phyloP scores from a whole-genome alignment of 2,888 invertebrate species.

The Junonia oenone region DNA sequence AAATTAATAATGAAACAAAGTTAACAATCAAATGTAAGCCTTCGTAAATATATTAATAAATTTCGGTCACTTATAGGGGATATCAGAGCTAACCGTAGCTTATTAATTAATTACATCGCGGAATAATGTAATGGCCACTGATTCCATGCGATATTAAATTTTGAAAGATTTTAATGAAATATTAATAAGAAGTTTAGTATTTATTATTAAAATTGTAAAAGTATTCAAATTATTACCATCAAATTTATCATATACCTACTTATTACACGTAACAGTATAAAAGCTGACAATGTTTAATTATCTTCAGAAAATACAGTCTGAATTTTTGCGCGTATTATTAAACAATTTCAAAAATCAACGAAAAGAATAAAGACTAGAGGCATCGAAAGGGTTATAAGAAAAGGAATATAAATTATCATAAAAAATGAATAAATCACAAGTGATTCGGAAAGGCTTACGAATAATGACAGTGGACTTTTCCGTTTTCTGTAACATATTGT shows the following conservation, averaged over 20 bases:
- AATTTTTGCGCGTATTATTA: too few relatives aligned
- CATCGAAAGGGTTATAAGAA: not conserved
- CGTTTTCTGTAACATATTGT: conserved; percentile 11
- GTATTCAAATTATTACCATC: too few relatives aligned
- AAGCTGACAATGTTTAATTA: too few relatives aligned
- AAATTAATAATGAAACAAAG: not conserved
- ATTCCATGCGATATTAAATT: not conserved
- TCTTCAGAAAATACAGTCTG: too few relatives aligned
- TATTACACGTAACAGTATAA: too few relatives aligned
- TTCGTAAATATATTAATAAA: not conserved
- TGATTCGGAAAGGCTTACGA: conserved; percentile 1
- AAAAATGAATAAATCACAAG: conserved; percentile 2
- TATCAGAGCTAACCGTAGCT: not conserved
- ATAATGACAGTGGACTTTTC: conserved; percentile 8
- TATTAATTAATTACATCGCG: not conserved
- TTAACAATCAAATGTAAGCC: not conserved
- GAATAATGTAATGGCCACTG: not conserved
- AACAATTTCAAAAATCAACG: too few relatives aligned
- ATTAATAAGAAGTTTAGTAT: too few relatives aligned
- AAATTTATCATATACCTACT: too few relatives aligned
- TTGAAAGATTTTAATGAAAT: too few relatives aligned
- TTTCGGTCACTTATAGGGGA: not conserved
- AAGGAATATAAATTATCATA: conserved; percentile 8
- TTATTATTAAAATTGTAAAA: too few relatives aligned
- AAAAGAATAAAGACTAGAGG: too few relatives aligned